Percentiles rank a stretch among this genome's conserved stretches.
Evolutionary conservation across 1,140 invertebrate species (phyloP).

Genomic region (Drosophila takahashii): DNA sequence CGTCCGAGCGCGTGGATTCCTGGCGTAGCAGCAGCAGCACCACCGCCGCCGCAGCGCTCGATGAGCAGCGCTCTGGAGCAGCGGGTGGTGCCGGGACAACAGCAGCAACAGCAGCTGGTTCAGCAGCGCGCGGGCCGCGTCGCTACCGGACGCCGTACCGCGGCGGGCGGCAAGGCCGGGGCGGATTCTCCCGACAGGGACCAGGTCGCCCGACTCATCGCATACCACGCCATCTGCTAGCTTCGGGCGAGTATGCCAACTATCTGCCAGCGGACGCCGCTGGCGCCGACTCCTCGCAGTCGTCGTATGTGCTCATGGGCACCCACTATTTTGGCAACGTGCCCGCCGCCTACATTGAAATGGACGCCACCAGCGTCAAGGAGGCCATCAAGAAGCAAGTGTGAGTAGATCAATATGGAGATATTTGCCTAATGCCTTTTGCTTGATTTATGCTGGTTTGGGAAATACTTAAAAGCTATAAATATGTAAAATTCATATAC

Average conservation of each 20-base stretch:
- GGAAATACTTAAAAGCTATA: not conserved
- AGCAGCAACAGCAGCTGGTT: slow-evolving; percentile 17
- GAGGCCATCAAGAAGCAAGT: slow-evolving; percentile 94
- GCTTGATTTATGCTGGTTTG: not conserved
- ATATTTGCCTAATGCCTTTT: slow-evolving; percentile 13
- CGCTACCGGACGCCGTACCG: slow-evolving; percentile 82
- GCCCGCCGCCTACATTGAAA: slow-evolving; percentile 85
- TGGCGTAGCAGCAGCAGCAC: slow-evolving; percentile 84
- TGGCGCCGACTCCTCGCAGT: slow-evolving; percentile 76
- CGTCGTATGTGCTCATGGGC: slow-evolving; percentile 88
- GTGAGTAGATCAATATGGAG: slow-evolving; percentile 86
- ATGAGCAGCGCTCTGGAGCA: slow-evolving; percentile 61
- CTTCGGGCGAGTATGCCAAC: slow-evolving; percentile 76
- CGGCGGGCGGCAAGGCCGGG: slow-evolving; percentile 75
- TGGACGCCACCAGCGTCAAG: slow-evolving; percentile 87
- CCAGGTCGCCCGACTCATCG: slow-evolving; percentile 84
- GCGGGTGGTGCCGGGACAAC: slow-evolving; percentile 51
- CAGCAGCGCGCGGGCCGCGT: slow-evolving; percentile 60
- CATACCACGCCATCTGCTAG: slow-evolving; percentile 84
- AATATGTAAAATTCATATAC: too few relatives aligned
- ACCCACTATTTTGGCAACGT: slow-evolving; percentile 85
- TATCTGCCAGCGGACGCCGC: slow-evolving; percentile 78
- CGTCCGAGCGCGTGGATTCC: slow-evolving; percentile 83
- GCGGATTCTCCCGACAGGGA: slow-evolving; percentile 83
- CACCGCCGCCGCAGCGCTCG: slow-evolving; percentile 45